These are phyloP conservation scores for Seriola aureovittata DNA, from an alignment of 2,113 vertebrate genomes.

Conservation along the genomic window DNA sequence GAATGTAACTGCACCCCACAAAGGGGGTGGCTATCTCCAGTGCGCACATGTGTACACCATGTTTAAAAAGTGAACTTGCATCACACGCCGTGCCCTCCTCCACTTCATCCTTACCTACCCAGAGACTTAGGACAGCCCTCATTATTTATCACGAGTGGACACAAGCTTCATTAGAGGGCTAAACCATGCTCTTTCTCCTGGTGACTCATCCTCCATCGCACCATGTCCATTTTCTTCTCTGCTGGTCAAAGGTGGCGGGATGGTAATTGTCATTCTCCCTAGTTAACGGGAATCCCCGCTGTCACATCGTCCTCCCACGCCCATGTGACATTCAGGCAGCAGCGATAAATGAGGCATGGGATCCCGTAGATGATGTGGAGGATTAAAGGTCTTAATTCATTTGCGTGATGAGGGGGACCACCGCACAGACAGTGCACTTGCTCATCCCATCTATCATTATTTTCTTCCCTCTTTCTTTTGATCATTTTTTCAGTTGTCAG, in stretches of 20 bases:
- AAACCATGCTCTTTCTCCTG: slow-evolving; percentile 36
- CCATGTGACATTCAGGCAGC: slow-evolving; percentile 68
- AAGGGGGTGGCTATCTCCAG: slow-evolving; percentile 5
- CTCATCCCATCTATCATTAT: slow-evolving; percentile 3
- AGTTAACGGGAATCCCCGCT: slow-evolving; percentile 69
- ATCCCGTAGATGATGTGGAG: slow-evolving; percentile 58
- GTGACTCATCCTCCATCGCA: slow-evolving; percentile 71
- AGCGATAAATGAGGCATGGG: slow-evolving; percentile 64
- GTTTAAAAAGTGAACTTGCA: slow-evolving; percentile 20
- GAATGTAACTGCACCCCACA: slow-evolving; percentile 15
- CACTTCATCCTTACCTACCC: slow-evolving; percentile 24
- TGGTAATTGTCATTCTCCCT: slow-evolving; percentile 73
- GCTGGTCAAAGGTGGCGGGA: slow-evolving; percentile 45
- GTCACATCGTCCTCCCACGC: slow-evolving; percentile 57
- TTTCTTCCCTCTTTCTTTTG: neutral
- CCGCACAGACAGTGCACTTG: neutral
- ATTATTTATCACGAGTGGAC: slow-evolving; percentile 59
- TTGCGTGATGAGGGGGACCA: neutral
- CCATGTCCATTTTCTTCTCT: slow-evolving; percentile 17
- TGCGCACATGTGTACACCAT: neutral
- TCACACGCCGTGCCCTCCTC: slow-evolving; percentile 26
- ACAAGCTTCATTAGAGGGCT: slow-evolving; percentile 58
- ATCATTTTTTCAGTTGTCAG: neutral
- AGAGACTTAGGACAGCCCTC: slow-evolving; percentile 49
- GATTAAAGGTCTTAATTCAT: slow-evolving; percentile 62